Evolutionary conservation across 2,888 invertebrate species (phyloP), one percentile per base, ranked within the genome.

Genomic region (Caenorhabditis virilis): DNA sequence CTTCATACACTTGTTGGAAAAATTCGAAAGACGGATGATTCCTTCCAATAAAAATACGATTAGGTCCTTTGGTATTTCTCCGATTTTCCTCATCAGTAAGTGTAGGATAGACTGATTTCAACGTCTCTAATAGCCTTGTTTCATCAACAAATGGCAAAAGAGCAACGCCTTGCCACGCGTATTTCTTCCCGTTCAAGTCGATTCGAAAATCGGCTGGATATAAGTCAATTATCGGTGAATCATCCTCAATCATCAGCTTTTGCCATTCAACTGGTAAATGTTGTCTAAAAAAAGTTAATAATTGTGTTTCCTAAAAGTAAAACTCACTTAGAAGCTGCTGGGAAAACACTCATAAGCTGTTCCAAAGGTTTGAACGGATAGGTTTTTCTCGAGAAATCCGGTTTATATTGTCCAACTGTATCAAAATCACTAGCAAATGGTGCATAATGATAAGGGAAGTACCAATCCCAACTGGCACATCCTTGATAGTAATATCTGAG

Each of bases 391-490:
- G 92, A 91, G 85, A 98, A 99, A 83, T 89, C 89, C 43, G 91
- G 90, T 1, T 84, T 79, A 27, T 94, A 86, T 1, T 91, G 91
- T 53, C 89, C 89, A 55, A 98, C 69, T 35, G 73, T 72, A 61
- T 92, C 88, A 86, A 99, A 98, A 87, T 99, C 98, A 0, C 95
- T 95, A 3, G 98, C 98, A 86, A 98, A 98, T 7, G 98, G 98
- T 18, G 98, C 97, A 87, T 99, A 98, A 86, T 98, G 98, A 85
- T 94, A 98, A 0, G 98, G 98, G 86, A 93, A 98, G 87, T 95
- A 98, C 98, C 98, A 98, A 86, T 95, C 92, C 98, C 98, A 99
- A 18, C 93, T 93, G 33, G 94, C 92, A 86, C 97, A 98, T 51
- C 98, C 97, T 62, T 97, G 97, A 86, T 98, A 98, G 86, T 98